Base-by-base conservation (phyloP, 1,140 invertebrate genomes). In the Ips nitidus region DNA sequence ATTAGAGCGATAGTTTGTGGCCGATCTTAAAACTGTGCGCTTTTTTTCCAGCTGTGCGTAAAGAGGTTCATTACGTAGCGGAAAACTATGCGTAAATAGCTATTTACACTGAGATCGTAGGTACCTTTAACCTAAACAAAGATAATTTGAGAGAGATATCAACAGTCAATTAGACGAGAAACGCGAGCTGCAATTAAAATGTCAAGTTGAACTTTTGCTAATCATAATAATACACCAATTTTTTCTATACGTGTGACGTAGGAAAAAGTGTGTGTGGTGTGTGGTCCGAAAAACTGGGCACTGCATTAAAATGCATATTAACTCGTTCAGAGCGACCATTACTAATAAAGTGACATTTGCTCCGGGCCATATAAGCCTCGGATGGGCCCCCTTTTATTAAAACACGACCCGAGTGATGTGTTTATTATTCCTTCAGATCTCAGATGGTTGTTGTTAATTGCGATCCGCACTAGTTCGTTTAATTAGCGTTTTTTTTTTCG, bases 271-370 rank as follows among this genome's bases (percentile, higher is more conserved):
- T 47, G 55, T 58, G 65, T 50, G 38, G 67, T 60, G 59, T 63
- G 67, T 62, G 67, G 67, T 68, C 66, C 66, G 52, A 43, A 45
- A 58, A 65, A 22, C 22, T 62, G 62, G 69, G 62, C 61, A 70
- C n/a, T 70, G 53, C 69, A 70, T 79, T 79, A 79, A 79, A 79
- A 79, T 78, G 77, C 77, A 79, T 79, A 79, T 78, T 79, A 78
- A 79, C 76, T 79, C 75, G 78, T 79, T 78, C 75, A 52, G 72
- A 71, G 72, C 75, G 76, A 73, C 75, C 76, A 77, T 78, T 74
- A 77, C 76, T 78, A 77, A 79, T 79, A 76, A 76, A 76, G 74
- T 78, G 76, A 79, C 76, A 78, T 78, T 79, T 47, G 69, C 72
- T 75, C 66, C 59, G 71, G 73, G 76, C 74, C 66, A 70, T 22